Conservation (phyloP, 1,140 invertebrate genomes). For the Microplitis mediator region DNA sequence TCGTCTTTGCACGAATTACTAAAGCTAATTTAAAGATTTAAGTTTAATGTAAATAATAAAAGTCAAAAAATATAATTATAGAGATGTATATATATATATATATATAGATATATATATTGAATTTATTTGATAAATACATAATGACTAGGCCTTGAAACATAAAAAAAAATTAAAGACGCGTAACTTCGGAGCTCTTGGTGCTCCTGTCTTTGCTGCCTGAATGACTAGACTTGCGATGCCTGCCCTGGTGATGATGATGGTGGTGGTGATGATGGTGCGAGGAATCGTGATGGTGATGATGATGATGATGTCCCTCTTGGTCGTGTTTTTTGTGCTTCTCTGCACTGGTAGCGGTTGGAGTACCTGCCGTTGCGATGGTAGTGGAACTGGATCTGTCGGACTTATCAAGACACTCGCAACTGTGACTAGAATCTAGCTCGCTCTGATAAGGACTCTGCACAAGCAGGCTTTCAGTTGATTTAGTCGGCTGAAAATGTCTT, state of each 20-base stretch:
- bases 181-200: constrained; percentile 7
- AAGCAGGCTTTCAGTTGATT: constrained; percentile 39
- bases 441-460: constrained; percentile 21
- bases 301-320: constrained; percentile 6
- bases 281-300: constrained; percentile 11
- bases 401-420: constrained; percentile 55
- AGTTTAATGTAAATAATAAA: no score
- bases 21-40: no score
- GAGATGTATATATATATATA: no score
- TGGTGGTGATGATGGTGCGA: constrained; percentile 1
- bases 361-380: not conserved
- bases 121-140: constrained; percentile 4
- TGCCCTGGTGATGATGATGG: constrained; percentile 8
- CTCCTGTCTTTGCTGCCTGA: not conserved
- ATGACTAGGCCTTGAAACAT: not conserved
- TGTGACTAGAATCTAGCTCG: constrained; percentile 46
- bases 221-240: constrained; percentile 10
- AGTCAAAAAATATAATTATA: no score
- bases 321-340: not conserved
- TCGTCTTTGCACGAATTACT: no score
- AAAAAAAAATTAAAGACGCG: not conserved
- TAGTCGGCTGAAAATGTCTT: constrained; percentile 52
- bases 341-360: not conserved
- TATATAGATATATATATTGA: not conserved
- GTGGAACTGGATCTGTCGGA: not conserved